Base-by-base conservation (phyloP, 2,888 invertebrate species). In the Sabellastarte sp. region DNA sequence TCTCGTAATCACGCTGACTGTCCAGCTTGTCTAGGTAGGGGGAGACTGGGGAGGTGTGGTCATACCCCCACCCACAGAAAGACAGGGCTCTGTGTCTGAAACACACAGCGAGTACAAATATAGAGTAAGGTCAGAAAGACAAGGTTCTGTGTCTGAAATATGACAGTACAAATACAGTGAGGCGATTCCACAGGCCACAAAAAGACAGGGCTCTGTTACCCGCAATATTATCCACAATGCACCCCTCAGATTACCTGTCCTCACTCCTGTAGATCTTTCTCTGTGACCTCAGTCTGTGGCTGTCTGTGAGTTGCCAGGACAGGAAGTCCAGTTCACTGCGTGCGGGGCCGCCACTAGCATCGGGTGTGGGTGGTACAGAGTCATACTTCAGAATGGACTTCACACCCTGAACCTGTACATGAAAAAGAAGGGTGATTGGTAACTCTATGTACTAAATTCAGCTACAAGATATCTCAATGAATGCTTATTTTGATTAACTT, bases 141-240 rank as follows among this genome's bases (percentile, higher is more conserved):
- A 95, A 86, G 1, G 93, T 93, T 80, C 90, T 89, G 72, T 90
- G 64, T 63, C 80, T 80, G 32, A 41, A 10, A 41, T n/a, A n/a
- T n/a, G n/a, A n/a, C n/a, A n/a, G n/a, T n/a, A n/a, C n/a, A n/a
- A n/a, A n/a, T n/a, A n/a, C n/a, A n/a, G 67, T 91, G 80, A 89
- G 89, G 73, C 93, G 92, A 82, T 90, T 90, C 67, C 89, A 88
- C 95, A 95, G 96, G 29, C 93, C 93, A 86, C 95, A 95, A 67
- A 95, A 86, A 80, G 90, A 90, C 67, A 95, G 86, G 1, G 93
- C 93, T 80, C 90, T 89, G 72, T 90, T 64, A 62, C 80, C 79
- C n/a, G n/a, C n/a, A n/a, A n/a, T n/a, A n/a, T n/a, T n/a, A n/a
- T n/a, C n/a, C n/a, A n/a, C n/a, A 31, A 41, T 20, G 20, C 41